phyloP scores from a whole-genome alignment of 2,888 invertebrate genomes.

The Lasioglossum zephyrum region DNA sequence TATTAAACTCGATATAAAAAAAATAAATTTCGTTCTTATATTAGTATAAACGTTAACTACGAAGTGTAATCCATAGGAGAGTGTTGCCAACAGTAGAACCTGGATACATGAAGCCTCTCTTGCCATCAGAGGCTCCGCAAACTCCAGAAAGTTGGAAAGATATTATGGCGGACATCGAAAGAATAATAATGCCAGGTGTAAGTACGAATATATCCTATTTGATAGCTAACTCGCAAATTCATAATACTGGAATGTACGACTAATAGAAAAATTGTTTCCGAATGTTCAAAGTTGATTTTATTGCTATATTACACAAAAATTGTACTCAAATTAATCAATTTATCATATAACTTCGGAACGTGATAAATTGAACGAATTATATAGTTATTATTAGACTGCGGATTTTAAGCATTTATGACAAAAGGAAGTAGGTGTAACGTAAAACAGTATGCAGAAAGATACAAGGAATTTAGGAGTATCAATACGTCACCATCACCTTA shows the following conservation, averaged over 20 bases:
- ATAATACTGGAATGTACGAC: neutral
- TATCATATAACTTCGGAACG: neutral
- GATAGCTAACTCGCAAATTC: neutral
- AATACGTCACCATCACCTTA: too few species aligned
- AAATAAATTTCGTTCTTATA: neutral
- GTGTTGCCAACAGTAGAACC: constrained; percentile 96
- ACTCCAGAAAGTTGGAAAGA: constrained; percentile 93
- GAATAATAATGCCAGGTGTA: constrained; percentile 96
- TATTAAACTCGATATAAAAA: neutral
- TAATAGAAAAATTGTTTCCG: neutral
- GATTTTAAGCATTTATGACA: neutral
- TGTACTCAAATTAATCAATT: neutral
- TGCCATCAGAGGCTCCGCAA: constrained; percentile 94
- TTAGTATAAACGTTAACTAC: neutral
- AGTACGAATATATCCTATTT: constrained; percentile 71
- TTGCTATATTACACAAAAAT: neutral
- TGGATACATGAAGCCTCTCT: constrained; percentile 92
- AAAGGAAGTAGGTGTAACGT: neutral
- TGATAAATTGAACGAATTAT: neutral
- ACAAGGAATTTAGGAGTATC: neutral
- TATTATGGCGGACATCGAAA: constrained; percentile 94
- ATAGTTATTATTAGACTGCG: neutral
- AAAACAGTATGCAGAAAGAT: neutral
- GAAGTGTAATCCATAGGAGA: constrained; percentile 84
- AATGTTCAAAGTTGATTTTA: neutral